These are phyloP conservation scores for Tenrec ecaudatus DNA, from an alignment of 2,113 vertebrate species.

Conservation along the genomic window DNA sequence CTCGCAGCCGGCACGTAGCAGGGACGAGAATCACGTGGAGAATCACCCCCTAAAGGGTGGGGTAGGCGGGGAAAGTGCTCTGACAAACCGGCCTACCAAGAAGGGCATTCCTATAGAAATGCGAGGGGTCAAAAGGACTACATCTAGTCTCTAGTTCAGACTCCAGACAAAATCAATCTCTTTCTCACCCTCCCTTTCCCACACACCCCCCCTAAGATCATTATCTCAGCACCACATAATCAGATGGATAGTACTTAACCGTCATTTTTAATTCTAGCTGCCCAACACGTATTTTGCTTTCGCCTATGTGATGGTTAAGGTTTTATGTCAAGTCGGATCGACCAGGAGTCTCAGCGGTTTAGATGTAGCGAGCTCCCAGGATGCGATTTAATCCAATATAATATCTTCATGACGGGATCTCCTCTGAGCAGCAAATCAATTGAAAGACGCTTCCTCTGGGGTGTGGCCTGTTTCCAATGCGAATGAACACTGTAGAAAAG, in stretches of 20 bases:
- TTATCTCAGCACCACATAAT: neutral
- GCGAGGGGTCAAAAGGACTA: neutral
- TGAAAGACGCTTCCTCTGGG: too few relatives aligned
- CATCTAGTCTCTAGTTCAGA: neutral
- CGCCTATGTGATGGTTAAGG: too few relatives aligned
- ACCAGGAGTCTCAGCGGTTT: too few relatives aligned
- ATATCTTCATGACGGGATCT: too few relatives aligned
- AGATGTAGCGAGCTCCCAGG: too few relatives aligned
- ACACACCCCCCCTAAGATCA: neutral
- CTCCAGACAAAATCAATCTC: neutral
- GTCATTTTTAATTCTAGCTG: too few relatives aligned
- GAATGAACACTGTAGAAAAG: too few relatives aligned
- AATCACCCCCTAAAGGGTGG: neutral
- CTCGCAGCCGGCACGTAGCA: neutral
- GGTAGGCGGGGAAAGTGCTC: neutral
- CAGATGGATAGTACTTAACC: neutral
- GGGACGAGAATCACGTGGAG: slow-evolving; percentile 25
- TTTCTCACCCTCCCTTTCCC: neutral
- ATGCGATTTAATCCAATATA: too few relatives aligned
- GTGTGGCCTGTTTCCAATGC: too few relatives aligned
- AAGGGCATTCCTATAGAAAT: neutral
- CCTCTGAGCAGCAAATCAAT: too few relatives aligned
- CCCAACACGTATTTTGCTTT: neutral
- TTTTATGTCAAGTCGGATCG: too few relatives aligned
- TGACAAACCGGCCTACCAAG: neutral